Evolutionary conservation across 2,113 vertebrate genomes (phyloP), one percentile per base, ranked within the genome.

Genomic region (Motacilla tschutschensis): DNA sequence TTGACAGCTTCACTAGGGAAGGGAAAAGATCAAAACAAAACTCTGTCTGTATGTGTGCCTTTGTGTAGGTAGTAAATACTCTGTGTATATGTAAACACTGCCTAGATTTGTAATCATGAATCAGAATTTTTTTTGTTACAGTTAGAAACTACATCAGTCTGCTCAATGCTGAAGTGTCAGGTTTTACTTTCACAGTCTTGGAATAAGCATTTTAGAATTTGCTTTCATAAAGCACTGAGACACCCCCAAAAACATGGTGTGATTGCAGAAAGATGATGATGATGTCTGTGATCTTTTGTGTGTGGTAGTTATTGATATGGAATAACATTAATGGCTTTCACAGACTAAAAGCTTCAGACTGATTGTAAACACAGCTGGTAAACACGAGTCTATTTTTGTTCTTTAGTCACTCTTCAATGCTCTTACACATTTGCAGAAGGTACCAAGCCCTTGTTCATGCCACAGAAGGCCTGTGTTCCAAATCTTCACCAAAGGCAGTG

Each of bases 351-450:
- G 48, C 69, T 87, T 51, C 76, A 74, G 38, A 24, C 51, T 38
- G 58, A 17, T 26, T 46, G 79, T 89, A 89, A 93, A 89, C 81
- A 79, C 85, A 90, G 81, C 81, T 86, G 81, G 40, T 63, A 77
- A 92, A 79, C 21, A 44, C 0, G 6, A 55, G 20, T 40, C 17
- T 79, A 3, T 79, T 66, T 74, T 48, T 64, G 38, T 71, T 74
- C 65, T 75, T 55, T 6, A 85, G 48, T 60, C 33, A 3, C 11
- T 69, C 9, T 54, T 72, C 62, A 58, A 4, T 84, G 50, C 50
- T 76, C 7, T 12, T 64, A 7, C 9, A 41, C 16, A 8, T 54
- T 76, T 17, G 17, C 36, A 67, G 79, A 51, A 83, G 62, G 50
- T 85, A 74, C 29, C 26, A 46, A 83, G 36, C 44, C 38, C 63